These are phyloP conservation scores for Melanotaenia trifasciata DNA, from an alignment of 2,797 vertebrate species.

Conservation along the genomic window DNA sequence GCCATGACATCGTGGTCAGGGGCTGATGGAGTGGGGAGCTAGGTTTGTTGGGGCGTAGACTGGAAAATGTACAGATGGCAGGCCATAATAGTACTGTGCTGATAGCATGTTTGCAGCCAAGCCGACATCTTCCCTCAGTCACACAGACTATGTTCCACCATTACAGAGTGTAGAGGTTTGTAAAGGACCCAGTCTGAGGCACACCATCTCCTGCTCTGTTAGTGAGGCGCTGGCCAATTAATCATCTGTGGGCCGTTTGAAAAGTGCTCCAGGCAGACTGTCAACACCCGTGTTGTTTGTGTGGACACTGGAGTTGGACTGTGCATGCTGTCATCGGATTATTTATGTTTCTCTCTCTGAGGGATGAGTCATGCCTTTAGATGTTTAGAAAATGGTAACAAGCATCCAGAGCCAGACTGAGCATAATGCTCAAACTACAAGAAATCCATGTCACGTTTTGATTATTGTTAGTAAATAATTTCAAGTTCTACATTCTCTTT, in stretches of 20 bases:
- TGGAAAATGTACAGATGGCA: constrained; percentile 82
- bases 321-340: constrained; percentile 65
- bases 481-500: background rate
- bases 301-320: constrained; percentile 62
- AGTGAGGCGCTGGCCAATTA: constrained; percentile 70
- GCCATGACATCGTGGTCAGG: constrained; percentile 74
- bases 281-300: constrained; percentile 77
- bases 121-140: constrained; percentile 64
- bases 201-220: constrained; percentile 52
- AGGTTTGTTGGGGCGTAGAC: constrained; percentile 41
- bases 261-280: constrained; percentile 68
- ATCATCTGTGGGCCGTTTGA: constrained; percentile 70
- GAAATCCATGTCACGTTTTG: constrained; percentile 5
- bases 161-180: constrained; percentile 22
- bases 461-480: constrained; percentile 1
- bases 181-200: constrained; percentile 33
- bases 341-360: constrained; percentile 59
- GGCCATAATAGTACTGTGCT: constrained; percentile 78
- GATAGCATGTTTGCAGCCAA: constrained; percentile 84
- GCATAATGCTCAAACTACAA: background rate
- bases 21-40: constrained; percentile 43
- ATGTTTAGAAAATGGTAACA: constrained; percentile 48
- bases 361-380: constrained; percentile 55
- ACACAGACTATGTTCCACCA: constrained; percentile 39
- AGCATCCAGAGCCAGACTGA: constrained; percentile 14